Conservation (phyloP, 2,113 vertebrate species). For the Psittacula cyanocephala region DNA sequence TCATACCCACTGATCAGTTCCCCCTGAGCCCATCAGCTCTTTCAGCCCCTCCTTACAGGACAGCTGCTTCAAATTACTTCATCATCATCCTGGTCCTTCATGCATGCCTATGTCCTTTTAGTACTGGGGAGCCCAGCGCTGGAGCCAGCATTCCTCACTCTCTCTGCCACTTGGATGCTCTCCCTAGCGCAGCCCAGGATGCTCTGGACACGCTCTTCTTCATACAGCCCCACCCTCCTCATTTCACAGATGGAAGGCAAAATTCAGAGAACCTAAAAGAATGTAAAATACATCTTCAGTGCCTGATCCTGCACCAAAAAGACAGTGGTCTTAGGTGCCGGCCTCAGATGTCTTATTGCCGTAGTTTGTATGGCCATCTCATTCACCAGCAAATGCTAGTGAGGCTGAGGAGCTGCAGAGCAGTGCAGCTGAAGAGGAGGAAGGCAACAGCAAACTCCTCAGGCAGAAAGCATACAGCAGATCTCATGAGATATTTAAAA, state of each 20-base stretch:
- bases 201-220: background rate
- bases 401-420: background rate
- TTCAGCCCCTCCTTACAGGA: background rate
- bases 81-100: background rate
- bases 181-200: background rate
- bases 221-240: background rate
- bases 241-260: background rate
- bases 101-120: background rate
- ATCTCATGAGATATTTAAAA: background rate
- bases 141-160: background rate
- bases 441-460: background rate
- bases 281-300: background rate
- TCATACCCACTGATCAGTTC: background rate
- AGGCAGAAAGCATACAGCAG: background rate
- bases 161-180: rapidly evolving
- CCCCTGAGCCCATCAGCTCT: background rate
- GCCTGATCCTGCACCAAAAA: background rate
- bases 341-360: background rate
- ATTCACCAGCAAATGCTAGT: background rate
- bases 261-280: background rate
- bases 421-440: background rate
- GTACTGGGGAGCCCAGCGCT: background rate
- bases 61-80: background rate
- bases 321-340: background rate
- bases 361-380: background rate